Evolutionary conservation across 2,797 vertebrate genomes (phyloP).

Genomic region (Benthosema pterotum): DNA sequence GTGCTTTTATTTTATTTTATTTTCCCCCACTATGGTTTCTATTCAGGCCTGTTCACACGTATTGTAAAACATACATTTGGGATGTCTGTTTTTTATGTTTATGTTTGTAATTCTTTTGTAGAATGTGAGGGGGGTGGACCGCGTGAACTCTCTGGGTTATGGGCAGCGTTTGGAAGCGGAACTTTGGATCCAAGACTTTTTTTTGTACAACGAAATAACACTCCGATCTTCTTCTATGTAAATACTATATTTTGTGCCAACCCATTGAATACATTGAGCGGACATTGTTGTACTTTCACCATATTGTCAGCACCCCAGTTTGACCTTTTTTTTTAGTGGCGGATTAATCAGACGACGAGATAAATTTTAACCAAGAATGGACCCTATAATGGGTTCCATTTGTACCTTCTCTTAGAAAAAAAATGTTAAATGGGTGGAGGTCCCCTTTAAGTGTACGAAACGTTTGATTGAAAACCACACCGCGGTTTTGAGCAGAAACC

Average conservation of each 20-base stretch:
- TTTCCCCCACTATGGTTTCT: conserved; percentile 16
- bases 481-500: too few species aligned
- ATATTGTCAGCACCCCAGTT: too few species aligned
- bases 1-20: too few species aligned
- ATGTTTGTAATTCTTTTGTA: not conserved
- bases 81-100: conserved; percentile 1
- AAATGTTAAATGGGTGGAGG: too few species aligned
- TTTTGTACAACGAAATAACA: conserved; percentile 20
- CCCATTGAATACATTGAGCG: conserved; percentile 30
- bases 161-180: conserved; percentile 19
- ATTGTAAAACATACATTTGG: conserved; percentile 28
- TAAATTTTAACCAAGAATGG: too few species aligned
- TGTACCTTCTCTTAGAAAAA: too few species aligned
- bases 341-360: not conserved
- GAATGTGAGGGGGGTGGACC: not conserved
- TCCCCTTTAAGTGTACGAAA: too few species aligned
- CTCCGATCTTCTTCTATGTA: conserved; percentile 36
- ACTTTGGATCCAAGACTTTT: too few species aligned
- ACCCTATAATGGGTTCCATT: too few species aligned
- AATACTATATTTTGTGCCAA: conserved; percentile 50
- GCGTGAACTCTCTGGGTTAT: conserved; percentile 33
- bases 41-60: conserved; percentile 24
- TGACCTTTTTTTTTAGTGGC: conserved; percentile 10
- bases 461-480: too few species aligned
- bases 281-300: conserved; percentile 9